Percentiles rank a stretch among this genome's conserved stretches.
phyloP scores from a whole-genome alignment of 1,140 invertebrate genomes.

The Prorops nasuta region DNA sequence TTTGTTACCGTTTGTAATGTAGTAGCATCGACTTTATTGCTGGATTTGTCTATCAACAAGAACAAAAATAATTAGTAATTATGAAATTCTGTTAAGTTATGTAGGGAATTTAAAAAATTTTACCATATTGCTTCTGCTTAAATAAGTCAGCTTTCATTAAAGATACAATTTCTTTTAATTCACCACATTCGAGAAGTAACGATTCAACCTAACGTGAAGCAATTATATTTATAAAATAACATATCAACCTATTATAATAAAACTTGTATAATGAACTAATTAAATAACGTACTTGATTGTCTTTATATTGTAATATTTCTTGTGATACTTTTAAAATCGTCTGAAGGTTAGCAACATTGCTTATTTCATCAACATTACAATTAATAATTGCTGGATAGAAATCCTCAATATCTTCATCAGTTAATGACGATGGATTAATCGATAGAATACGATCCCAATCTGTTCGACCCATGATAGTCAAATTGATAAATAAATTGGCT shows the following conservation, averaged over 20 bases:
- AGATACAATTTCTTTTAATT: slow-evolving; percentile 46
- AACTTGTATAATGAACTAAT: neutral
- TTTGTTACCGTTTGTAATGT: no score
- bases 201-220: slow-evolving; percentile 48
- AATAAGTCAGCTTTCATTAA: slow-evolving; percentile 37
- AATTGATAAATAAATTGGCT: no score
- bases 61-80: no score
- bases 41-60: slow-evolving; percentile 16
- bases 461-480: no score
- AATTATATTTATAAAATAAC: neutral
- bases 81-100: neutral
- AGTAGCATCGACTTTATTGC: slow-evolving; percentile 9
- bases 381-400: slow-evolving; percentile 61
- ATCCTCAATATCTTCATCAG: slow-evolving; percentile 63
- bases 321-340: slow-evolving; percentile 61
- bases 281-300: slow-evolving; percentile 59
- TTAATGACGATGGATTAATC: slow-evolving; percentile 57
- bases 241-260: neutral
- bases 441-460: slow-evolving; percentile 60
- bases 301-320: slow-evolving; percentile 66
- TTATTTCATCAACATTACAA: slow-evolving; percentile 61
- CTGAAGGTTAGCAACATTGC: slow-evolving; percentile 58
- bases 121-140: slow-evolving; percentile 28
- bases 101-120: slow-evolving; percentile 1
- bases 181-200: slow-evolving; percentile 56